Evolutionary conservation across 2,797 vertebrate species (phyloP).

Genomic region (Catostomus latipinnis): DNA sequence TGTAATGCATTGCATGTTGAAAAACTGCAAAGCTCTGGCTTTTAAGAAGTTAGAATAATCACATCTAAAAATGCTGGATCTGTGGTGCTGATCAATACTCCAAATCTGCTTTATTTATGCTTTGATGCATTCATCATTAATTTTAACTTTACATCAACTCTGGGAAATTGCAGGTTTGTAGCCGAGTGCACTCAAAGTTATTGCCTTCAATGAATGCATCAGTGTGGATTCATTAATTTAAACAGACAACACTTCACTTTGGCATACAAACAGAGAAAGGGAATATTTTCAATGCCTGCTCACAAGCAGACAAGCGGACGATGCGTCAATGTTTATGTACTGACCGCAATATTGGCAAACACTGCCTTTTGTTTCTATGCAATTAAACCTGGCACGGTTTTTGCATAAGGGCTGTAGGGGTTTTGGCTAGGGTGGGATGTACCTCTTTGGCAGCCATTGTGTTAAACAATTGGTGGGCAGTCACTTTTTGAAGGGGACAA

Average conservation of each 20-base stretch:
- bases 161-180: constrained; percentile 19
- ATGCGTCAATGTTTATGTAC: constrained; percentile 30
- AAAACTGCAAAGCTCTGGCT: too few relatives aligned
- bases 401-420: constrained; percentile 19
- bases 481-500: constrained; percentile 57
- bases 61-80: neutral
- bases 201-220: constrained; percentile 19
- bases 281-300: constrained; percentile 22
- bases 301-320: constrained; percentile 9
- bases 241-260: neutral
- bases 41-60: neutral
- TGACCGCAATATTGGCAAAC: constrained; percentile 10
- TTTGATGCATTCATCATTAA: constrained; percentile 29
- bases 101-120: constrained; percentile 10
- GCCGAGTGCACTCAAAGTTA: constrained; percentile 24
- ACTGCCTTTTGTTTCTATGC: constrained; percentile 7
- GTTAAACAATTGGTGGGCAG: constrained; percentile 43
- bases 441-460: constrained; percentile 19
- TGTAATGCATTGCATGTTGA: too few relatives aligned
- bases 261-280: neutral
- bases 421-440: constrained; percentile 12
- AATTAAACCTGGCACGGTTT: constrained; percentile 27
- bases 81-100: constrained; percentile 40
- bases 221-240: constrained; percentile 23
- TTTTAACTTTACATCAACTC: constrained; percentile 18